Evolutionary conservation across 2,888 invertebrate species (phyloP), one percentile per base, ranked within the genome.

Genomic region (Epiblema foenella): DNA sequence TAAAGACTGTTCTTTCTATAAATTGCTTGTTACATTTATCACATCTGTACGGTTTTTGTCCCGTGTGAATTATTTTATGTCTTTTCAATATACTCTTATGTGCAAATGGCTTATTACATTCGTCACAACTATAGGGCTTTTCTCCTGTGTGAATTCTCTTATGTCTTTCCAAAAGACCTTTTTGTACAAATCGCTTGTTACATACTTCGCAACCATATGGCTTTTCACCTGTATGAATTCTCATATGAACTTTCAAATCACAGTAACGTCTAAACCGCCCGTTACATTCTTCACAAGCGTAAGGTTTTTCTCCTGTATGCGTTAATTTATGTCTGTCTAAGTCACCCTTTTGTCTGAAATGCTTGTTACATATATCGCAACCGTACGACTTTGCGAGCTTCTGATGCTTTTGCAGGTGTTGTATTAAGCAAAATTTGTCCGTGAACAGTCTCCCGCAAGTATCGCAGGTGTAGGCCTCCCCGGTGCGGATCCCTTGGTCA

Each of bases 121-220:
- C 15, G 12, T 42, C 42, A 42, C 42, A 42, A 42, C 15, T 42
- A 42, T 42, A 42, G 4, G 42, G 42, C 15, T 42, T 42, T 15
- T 42, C 42, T 15, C 42, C 42, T 7, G 42, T 42, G 15, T 42
- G 42, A 42, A 29, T 39, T 37, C 58, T 58, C 15, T 37, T 5
- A 58, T 58, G 58, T 39, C 58, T 58, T 18, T 37, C 58, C 18
- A 42, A 42, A 15, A 42, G 42, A 42, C 42, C 42, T 15, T 42
- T 42, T 42, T 42, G 42, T 15, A 15, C 12, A 15, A 42, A 42
- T 12, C 15, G 12, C 42, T 42, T 42, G 15, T 12, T 4, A 42
- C 42, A 42, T 42, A 42, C 0, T 42, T 42, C 42, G 42, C 15
- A 42, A 42, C 42, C 15, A 42, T 3, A 8, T 4, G 4, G 33